Percentiles rank a stretch among this genome's conserved stretches.
These are phyloP conservation scores for Apteryx mantelli DNA, from an alignment of 2,113 vertebrate genomes.

Conservation along the genomic window DNA sequence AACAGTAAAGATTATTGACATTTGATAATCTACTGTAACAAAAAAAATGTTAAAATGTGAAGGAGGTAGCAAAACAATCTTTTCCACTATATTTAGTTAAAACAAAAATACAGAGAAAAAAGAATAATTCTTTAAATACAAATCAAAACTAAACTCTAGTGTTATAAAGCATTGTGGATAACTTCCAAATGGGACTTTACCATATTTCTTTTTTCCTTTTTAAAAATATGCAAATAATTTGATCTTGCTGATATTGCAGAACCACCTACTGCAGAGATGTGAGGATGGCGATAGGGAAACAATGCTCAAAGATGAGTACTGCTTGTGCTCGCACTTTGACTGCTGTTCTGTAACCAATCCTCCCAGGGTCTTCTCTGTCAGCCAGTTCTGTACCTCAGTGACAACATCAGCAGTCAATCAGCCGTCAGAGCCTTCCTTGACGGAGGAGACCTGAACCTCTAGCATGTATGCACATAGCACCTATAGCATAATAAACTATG, in stretches of 20 bases:
- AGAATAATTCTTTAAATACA: neutral
- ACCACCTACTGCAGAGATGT: neutral
- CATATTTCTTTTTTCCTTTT: neutral
- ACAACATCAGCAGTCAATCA: neutral
- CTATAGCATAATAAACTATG: neutral
- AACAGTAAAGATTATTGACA: neutral
- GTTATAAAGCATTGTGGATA: neutral
- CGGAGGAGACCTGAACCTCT: neutral
- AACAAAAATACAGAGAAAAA: neutral
- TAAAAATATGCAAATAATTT: neutral
- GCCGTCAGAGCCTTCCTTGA: neutral
- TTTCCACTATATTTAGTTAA: neutral
- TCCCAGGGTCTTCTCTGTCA: neutral
- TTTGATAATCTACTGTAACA: neutral
- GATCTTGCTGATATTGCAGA: neutral
- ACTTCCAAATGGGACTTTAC: neutral
- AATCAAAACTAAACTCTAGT: neutral
- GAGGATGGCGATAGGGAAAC: neutral
- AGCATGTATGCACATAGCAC: fast-evolving
- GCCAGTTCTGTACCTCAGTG: neutral
- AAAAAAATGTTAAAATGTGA: neutral
- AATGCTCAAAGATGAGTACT: neutral
- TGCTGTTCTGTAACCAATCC: neutral
- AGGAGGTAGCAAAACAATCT: neutral
- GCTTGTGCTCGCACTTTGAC: neutral